Conservation (phyloP, 2,797 vertebrate species). For the Molossus molossus region DNA sequence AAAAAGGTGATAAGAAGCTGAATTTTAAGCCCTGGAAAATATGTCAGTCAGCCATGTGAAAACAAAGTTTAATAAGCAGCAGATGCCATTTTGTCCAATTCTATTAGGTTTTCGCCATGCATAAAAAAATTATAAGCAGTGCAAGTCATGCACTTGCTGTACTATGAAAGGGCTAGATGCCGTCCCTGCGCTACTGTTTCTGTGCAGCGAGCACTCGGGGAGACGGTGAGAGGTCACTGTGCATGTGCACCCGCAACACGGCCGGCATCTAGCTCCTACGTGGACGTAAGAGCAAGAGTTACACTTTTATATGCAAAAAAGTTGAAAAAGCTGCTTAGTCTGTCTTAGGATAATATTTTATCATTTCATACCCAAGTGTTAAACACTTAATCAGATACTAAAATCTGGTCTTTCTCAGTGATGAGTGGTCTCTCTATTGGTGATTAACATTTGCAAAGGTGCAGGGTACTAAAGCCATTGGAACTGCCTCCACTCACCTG, state of each 20-base stretch:
- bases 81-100: slow-evolving; percentile 86
- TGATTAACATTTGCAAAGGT: background rate
- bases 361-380: background rate
- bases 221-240: background rate
- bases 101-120: slow-evolving; percentile 82
- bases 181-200: fast-evolving
- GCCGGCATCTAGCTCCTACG: background rate
- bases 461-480: background rate
- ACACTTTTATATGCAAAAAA: background rate
- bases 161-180: background rate
- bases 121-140: slow-evolving; percentile 61
- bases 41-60: slow-evolving; percentile 85
- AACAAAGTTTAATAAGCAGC: slow-evolving; percentile 85
- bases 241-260: background rate
- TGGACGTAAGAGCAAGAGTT: background rate
- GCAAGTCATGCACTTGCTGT: slow-evolving; percentile 30
- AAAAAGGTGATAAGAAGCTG: slow-evolving; percentile 81
- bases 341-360: background rate
- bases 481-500: background rate
- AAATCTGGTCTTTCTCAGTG: background rate
- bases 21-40: slow-evolving; percentile 85
- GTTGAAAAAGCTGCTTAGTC: background rate
- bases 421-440: background rate
- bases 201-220: background rate
- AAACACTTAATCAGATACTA: background rate